phyloP scores from a whole-genome alignment of 2,888 invertebrate species.

The Drosophila kokeensis region DNA sequence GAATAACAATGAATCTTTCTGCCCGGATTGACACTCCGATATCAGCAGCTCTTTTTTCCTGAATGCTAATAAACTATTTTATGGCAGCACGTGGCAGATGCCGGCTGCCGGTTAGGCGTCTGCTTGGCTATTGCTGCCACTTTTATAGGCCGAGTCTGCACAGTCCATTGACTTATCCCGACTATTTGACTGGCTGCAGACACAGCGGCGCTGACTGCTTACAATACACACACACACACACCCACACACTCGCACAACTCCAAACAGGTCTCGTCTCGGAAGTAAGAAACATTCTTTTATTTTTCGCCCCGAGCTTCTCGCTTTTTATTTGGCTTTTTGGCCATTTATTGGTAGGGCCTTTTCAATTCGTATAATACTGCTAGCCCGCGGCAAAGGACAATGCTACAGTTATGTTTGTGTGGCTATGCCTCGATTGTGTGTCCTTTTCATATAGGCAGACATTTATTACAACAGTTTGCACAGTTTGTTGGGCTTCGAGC shows the following conservation, averaged over 20 bases:
- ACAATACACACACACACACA: constrained; percentile 3
- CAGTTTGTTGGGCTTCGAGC: constrained; percentile 60
- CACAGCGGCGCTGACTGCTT: constrained; percentile 61
- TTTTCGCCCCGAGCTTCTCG: background rate
- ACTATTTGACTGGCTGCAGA: constrained; percentile 51
- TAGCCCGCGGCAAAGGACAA: constrained; percentile 29
- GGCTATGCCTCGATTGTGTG: background rate
- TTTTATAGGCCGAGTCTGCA: constrained; percentile 7
- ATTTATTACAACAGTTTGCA: constrained; percentile 66
- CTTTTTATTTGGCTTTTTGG: constrained; percentile 7
- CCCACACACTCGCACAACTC: background rate
- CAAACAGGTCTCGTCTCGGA: constrained; percentile 8
- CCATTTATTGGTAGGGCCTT: constrained; percentile 27
- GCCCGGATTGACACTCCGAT: background rate
- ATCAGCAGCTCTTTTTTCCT: constrained; percentile 14
- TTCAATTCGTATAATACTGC: constrained; percentile 55
- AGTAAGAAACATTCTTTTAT: constrained; percentile 33
- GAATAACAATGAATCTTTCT: constrained; percentile 16
- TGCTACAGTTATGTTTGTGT: constrained; percentile 22
- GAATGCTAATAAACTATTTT: constrained; percentile 74
- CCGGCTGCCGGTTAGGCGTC: constrained; percentile 37
- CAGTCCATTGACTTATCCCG: constrained; percentile 58
- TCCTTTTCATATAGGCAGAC: constrained; percentile 45
- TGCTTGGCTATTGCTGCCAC: constrained; percentile 24
- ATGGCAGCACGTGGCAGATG: constrained; percentile 59